Evolutionary conservation across 1,140 invertebrate species (phyloP).

Genomic region (Diachasmimorpha longicaudata): DNA sequence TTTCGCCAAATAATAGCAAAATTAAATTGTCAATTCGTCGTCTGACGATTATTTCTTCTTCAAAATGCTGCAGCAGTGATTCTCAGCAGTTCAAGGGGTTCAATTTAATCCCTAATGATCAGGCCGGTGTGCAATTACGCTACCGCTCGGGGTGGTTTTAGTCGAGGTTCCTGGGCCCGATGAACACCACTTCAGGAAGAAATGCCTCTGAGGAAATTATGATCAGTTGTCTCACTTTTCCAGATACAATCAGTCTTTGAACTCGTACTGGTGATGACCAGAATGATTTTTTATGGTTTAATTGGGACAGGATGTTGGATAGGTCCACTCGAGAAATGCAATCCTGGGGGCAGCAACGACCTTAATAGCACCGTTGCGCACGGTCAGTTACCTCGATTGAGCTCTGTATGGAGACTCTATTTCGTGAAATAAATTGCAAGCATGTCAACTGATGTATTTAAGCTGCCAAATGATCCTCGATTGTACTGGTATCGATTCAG

Average conservation of each 20-base stretch:
- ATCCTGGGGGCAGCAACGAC: conserved; percentile 35
- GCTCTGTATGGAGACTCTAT: conserved; percentile 1
- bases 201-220: too few relatives aligned
- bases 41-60: background rate
- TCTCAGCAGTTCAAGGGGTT: too few relatives aligned
- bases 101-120: too few relatives aligned
- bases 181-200: too few relatives aligned
- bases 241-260: background rate
- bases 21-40: background rate
- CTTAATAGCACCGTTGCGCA: conserved; percentile 49
- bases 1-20: background rate
- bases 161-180: too few relatives aligned
- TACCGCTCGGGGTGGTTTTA: too few relatives aligned
- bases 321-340: conserved; percentile 6
- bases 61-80: too few relatives aligned
- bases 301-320: background rate
- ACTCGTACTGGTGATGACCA: background rate
- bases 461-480: background rate
- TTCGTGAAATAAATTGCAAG: background rate
- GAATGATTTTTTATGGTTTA: background rate
- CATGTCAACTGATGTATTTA: background rate
- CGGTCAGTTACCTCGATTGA: conserved; percentile 53
- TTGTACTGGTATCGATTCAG: background rate
- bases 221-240: too few relatives aligned
- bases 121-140: too few relatives aligned